These are phyloP conservation scores for Calidris pugnax DNA, from an alignment of 2,113 vertebrate species.

Conservation along the genomic window DNA sequence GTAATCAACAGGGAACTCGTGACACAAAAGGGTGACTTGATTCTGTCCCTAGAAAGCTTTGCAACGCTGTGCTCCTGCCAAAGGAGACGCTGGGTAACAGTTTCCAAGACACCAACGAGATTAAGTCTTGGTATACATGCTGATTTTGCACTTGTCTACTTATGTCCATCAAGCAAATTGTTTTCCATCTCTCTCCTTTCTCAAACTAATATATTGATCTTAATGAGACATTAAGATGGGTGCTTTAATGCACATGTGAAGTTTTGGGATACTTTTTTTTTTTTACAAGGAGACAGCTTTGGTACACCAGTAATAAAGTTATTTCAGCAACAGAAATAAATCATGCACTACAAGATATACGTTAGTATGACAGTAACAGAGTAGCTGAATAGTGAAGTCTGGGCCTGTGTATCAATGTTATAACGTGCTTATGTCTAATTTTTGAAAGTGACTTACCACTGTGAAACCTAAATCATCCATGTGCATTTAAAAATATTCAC, in stretches of 20 bases:
- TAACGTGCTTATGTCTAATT: neutral
- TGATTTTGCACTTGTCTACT: slow-evolving; percentile 12
- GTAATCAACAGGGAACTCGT: neutral
- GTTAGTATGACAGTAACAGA: neutral
- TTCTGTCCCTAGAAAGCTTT: neutral
- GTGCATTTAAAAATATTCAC: neutral
- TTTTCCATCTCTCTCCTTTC: neutral
- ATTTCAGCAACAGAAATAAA: neutral
- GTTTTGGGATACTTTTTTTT: neutral
- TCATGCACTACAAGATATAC: neutral
- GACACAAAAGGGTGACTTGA: neutral
- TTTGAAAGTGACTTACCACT: neutral
- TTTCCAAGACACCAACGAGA: neutral
- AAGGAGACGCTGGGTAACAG: neutral
- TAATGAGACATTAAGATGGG: neutral
- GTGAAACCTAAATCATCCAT: neutral
- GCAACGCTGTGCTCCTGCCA: neutral
- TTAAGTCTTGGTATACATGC: neutral
- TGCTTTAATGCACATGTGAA: neutral
- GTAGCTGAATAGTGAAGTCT: neutral
- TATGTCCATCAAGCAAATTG: neutral
- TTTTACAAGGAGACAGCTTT: neutral
- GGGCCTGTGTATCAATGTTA: neutral
- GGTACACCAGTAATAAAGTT: neutral
- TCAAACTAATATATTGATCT: neutral